Percentiles rank a stretch among this genome's conserved stretches.
phyloP scores from a whole-genome alignment of 2,888 invertebrate genomes.

The Taenaris catops region DNA sequence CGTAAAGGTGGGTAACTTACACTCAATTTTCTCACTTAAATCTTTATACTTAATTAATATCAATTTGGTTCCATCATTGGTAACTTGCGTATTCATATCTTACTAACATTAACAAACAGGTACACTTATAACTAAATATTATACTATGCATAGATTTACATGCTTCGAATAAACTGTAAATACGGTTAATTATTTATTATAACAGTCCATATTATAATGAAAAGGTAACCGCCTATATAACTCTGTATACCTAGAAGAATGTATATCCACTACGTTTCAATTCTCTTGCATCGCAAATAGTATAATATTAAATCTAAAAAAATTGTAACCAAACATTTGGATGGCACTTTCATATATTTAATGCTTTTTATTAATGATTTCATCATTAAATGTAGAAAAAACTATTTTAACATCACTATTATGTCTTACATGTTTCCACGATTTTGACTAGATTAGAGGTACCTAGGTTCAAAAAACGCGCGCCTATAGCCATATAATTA shows the following conservation, averaged over 20 bases:
- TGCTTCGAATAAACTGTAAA: conserved; percentile 2
- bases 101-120: neutral
- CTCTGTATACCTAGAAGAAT: no score
- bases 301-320: conserved; percentile 60
- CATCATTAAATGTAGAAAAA: conserved; percentile 28
- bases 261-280: conserved; percentile 47
- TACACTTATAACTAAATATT: no score
- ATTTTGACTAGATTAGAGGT: conserved; percentile 14
- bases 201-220: conserved; percentile 13
- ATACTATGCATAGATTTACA: conserved; percentile 3
- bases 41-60: conserved; percentile 31
- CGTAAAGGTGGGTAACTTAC: no score
- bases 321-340: conserved; percentile 53
- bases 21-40: no score
- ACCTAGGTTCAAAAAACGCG: neutral
- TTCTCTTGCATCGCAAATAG: conserved; percentile 78
- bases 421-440: conserved; percentile 53
- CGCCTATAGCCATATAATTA: neutral
- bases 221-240: no score
- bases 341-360: conserved; percentile 50
- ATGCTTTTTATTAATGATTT: conserved; percentile 21
- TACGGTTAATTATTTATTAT: conserved; percentile 12
- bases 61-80: conserved; percentile 66
- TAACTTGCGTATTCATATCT: conserved; percentile 27
- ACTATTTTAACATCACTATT: conserved; percentile 68